Evolutionary conservation across 1,140 invertebrate genomes (phyloP), one percentile per base, ranked within the genome.

Genomic region (Adoxophyes honmai): DNA sequence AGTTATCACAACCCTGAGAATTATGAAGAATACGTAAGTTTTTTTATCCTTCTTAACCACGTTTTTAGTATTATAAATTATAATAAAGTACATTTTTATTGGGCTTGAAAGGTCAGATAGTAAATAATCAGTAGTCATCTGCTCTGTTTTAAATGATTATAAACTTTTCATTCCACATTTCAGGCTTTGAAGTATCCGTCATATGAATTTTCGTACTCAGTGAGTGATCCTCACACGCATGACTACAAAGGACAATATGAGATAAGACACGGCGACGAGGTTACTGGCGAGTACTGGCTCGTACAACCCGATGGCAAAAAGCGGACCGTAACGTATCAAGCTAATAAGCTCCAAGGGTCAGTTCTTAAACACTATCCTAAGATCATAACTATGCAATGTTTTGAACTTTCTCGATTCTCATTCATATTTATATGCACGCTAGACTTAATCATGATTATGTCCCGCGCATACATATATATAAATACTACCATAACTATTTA

Each of bases 131-230:
- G 6, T 28, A 28, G 6, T 3, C 6, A 28, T 28, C 21, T 3
- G 21, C 21, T 28, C 21, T 28, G 21, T 6, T 28, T 28, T 28
- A 28, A 6, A 28, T 14, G 4, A 53, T 3, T 18, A 15, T n/a
- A 3, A 53, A 39, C 8, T 14, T 52, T 18, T 54, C 18, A 11
- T 56, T 57, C 52, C 54, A 54, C 11, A 33, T 66, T 65, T 14
- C 42, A 85, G 80, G 81, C 73, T 16, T 68, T 56, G 72, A 51
- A 78, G 66, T 84, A 85, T 80, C 84, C 84, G 54, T 75, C 78
- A 62, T 92, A 92, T 70, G 90, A 91, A 66, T 92, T 91, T 83
- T 79, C 89, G 11, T 92, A 92, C 73, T 71, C 81, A 52, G 91
- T 92, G 4, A 72, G 86, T 15, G 91, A 91, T 72, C 82, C 90